phyloP scores from a whole-genome alignment of 2,797 vertebrate genomes.

The Poecilia picta region DNA sequence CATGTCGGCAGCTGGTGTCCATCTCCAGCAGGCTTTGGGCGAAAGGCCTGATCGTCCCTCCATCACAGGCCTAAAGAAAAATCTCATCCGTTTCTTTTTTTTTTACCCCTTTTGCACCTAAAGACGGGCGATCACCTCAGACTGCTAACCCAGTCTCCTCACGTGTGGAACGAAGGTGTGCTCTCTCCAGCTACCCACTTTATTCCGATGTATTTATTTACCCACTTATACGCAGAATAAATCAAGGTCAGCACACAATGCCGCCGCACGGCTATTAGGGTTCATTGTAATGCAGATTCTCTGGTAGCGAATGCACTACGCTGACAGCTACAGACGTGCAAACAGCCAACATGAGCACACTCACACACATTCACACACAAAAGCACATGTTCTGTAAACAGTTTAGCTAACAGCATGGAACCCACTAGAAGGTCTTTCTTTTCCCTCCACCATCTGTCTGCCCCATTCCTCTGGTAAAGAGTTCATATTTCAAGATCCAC shows the following conservation, averaged over 20 bases:
- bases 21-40: background rate
- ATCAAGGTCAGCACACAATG: conserved; percentile 82
- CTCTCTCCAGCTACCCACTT: conserved; percentile 34
- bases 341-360: conserved; percentile 28
- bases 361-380: conserved; percentile 20
- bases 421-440: conserved; percentile 16
- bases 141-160: conserved; percentile 50
- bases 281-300: conserved; percentile 84
- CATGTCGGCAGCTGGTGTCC: background rate
- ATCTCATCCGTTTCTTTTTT: background rate
- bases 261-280: conserved; percentile 75
- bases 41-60: background rate
- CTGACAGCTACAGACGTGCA: conserved; percentile 78
- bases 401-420: conserved; percentile 17
- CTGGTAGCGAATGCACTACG: conserved; percentile 43
- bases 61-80: background rate
- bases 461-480: conserved; percentile 1
- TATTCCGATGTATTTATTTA: conserved; percentile 74
- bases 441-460: conserved; percentile 3
- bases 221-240: conserved; percentile 75
- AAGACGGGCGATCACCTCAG: background rate
- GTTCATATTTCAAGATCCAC: background rate
- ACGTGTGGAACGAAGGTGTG: conserved; percentile 49
- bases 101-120: conserved; percentile 12
- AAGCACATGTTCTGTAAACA: conserved; percentile 37